These are phyloP conservation scores for Gymnothorax reevesii DNA, from an alignment of 2,797 vertebrate genomes.

Conservation along the genomic window DNA sequence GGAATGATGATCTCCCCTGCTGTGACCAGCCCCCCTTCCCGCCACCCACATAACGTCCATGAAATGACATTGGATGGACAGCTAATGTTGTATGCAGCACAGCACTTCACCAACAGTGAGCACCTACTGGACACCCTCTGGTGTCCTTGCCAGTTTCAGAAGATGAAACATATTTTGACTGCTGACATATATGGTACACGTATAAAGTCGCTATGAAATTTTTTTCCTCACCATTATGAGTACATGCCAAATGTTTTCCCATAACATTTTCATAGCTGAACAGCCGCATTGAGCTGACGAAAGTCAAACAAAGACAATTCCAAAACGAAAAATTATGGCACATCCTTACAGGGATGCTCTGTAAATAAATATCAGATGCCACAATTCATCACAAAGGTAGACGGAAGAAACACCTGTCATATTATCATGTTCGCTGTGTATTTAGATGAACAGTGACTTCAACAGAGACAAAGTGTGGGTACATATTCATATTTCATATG, in stretches of 20 bases:
- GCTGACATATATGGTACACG: not conserved
- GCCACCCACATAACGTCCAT: not conserved
- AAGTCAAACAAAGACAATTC: not conserved
- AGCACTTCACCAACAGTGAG: not conserved
- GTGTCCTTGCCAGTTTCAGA: not conserved
- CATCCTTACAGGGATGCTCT: not conserved
- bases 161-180: not conserved
- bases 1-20: conserved; percentile 29
- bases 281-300: not conserved
- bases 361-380: not conserved
- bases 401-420: not conserved
- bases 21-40: not conserved
- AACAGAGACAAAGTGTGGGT: not conserved
- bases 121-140: not conserved
- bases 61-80: conserved; percentile 28
- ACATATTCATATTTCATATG: not conserved
- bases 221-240: not conserved
- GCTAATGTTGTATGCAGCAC: not conserved
- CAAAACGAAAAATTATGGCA: not conserved
- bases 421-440: not conserved
- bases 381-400: not conserved
- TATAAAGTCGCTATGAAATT: not conserved
- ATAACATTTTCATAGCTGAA: not conserved
- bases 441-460: not conserved
- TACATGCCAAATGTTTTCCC: not conserved